Base-by-base conservation (phyloP, 2,888 invertebrate genomes). In the Uloborus plumipes region DNA sequence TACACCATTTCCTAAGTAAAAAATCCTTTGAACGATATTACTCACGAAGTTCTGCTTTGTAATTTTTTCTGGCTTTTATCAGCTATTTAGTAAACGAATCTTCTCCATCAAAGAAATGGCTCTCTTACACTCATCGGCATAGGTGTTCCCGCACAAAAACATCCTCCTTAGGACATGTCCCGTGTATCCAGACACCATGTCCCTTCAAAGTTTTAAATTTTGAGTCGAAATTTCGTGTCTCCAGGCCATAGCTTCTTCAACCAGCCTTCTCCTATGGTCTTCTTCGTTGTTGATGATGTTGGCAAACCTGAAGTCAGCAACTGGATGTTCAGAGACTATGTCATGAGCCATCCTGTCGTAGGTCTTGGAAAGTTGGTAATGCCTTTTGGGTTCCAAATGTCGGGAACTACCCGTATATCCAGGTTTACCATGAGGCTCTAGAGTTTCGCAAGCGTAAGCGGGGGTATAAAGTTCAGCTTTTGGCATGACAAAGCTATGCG, bases 161-260 rank as follows among this genome's bases (percentile, higher is more conserved):
- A 26, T 15, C 20, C 20, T 15, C n/a, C 66, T n/a, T 9, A 50
- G 66, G 50, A 66, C 50, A 22, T 66, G 20, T 15, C 66, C 66
- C 20, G 66, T 51, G 16, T 66, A 66, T 20, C 66, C 66, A 6
- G 22, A 20, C 11, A 66, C 22, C 66, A 66, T 66, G 50, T 66
- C 20, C 14, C 22, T 47, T 50, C 66, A 1, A 11, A 49, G 50
- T 15, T 50, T 47, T 14, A 50, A 13, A 49, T 66, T 51, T 16
- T 66, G 50, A 1, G 50, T 18, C 18, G 18, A 13, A 16, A n/a
- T 47, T 49, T 66, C 66, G 50, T 66, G 66, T 20, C 39, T 66
- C 66, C 66, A 66, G 20, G 66, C 31, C 62, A 62, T 31, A 16
- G 39, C 62, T 15, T 62, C 62, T 13, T 62, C 62, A 4, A 39